Conservation (phyloP, 2,888 invertebrate species). For the Sabatieria punctata region DNA sequence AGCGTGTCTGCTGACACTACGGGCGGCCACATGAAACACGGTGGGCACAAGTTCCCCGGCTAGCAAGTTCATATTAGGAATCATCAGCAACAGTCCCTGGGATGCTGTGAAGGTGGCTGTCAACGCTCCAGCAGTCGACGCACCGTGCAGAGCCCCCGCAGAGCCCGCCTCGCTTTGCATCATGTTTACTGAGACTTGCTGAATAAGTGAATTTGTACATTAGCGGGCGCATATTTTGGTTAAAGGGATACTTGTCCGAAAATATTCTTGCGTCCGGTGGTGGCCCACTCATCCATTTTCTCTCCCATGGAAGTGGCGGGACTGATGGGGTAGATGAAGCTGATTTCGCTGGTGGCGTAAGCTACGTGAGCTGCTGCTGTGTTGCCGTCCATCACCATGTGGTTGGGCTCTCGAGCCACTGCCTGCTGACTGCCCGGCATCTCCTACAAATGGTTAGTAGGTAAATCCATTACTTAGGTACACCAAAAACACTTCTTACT, state of each 20-base stretch:
- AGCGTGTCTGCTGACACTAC: slow-evolving; percentile 16
- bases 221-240: no score
- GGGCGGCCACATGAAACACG: slow-evolving; percentile 16
- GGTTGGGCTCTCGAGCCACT: background rate
- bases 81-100: slow-evolving; percentile 10
- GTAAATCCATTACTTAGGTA: no score
- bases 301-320: slow-evolving; percentile 3
- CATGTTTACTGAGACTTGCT: slow-evolving; percentile 1
- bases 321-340: slow-evolving; percentile 1
- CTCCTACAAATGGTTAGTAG: no score
- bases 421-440: no score
- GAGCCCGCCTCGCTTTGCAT: slow-evolving; percentile 1
- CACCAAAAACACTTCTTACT: no score
- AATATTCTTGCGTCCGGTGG: background rate
- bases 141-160: slow-evolving; percentile 1
- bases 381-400: background rate
- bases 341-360: background rate
- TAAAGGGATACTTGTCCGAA: slow-evolving; percentile 1
- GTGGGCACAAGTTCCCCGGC: slow-evolving; percentile 16
- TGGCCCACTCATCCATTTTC: slow-evolving; percentile 1
- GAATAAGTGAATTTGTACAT: no score
- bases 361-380: background rate
- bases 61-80: slow-evolving; percentile 17
- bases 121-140: background rate
- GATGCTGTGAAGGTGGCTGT: slow-evolving; percentile 1